Base-by-base conservation (phyloP, 37 sponge, comb jelly and placozoan genomes). In the Chondrilla cf. caribensis region DNA sequence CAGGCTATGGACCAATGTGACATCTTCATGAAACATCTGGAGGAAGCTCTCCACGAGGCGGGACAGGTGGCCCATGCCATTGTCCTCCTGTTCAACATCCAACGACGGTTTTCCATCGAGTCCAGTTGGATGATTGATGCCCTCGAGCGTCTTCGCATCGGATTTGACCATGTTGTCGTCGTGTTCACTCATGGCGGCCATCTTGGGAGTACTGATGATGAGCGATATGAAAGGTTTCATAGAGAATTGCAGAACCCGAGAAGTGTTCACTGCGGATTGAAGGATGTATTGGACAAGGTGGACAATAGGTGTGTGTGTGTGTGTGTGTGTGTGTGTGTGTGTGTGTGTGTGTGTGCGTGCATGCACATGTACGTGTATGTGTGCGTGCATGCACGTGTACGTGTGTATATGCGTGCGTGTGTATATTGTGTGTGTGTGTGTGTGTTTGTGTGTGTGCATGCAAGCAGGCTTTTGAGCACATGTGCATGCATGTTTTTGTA, bases 221-320 rank as follows among this genome's bases (percentile, higher is more conserved):
- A 73, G 44, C 19, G 76, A 37, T 43, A 40, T 24, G 24, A 38
- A 6, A 9, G 24, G n/a, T 24, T 73, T 22, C 40, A 73, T 19
- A 1, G 15, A 33, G 35, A 33, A 33, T 33, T 67, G 68, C 31
- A 67, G 35, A 8, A 67, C 33, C 68, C 35, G 1, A n/a, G 35
- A 0, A 33, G 35, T 29, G 68, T 4, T 26, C 11, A 33, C 17
- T 67, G 35, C 29, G 32, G 68, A 17, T 4, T 67, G 4, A 67
- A 67, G 68, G 68, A 67, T 4, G 35, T 60, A 26, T 5, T 60
- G 64, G 75, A 32, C 7, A n/a, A 29, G 21, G 29, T 72, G 6
- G 15, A 72, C n/a, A 29, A 21, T 32, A 19, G 44, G 75, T 72
- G 75, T 35, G 75, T 72, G 75, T 72, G 75, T 32, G 38, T 72